phyloP scores from a whole-genome alignment of 2,797 vertebrate species.

The Crenuchus spilurus region DNA sequence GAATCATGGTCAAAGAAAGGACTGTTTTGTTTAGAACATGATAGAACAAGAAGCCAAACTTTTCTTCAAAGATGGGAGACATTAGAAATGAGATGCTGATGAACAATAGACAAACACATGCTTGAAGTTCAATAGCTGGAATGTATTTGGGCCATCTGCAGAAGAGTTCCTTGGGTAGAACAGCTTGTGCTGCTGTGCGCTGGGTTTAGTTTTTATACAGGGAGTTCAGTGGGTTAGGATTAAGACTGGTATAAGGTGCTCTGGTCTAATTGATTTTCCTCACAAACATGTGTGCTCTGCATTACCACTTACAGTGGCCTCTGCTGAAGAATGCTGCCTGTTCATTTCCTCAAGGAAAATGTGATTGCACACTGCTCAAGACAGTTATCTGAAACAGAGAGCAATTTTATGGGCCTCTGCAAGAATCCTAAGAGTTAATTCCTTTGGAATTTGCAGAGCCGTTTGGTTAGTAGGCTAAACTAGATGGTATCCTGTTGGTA shows the following conservation, averaged over 20 bases:
- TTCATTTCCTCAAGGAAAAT: slow-evolving; percentile 35
- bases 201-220: background rate
- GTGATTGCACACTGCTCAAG: slow-evolving; percentile 39
- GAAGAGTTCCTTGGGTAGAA: background rate
- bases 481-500: background rate
- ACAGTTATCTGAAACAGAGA: slow-evolving; percentile 39
- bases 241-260: slow-evolving; percentile 12
- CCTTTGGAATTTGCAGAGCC: background rate
- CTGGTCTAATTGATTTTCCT: slow-evolving; percentile 44
- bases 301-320: slow-evolving; percentile 29
- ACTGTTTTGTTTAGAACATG: background rate
- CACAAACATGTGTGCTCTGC: slow-evolving; percentile 33
- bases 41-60: slow-evolving; percentile 27
- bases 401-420: slow-evolving; percentile 60
- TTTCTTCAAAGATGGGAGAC: slow-evolving; percentile 22
- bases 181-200: background rate
- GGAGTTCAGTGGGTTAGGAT: slow-evolving; percentile 17
- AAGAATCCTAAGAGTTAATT: slow-evolving; percentile 5
- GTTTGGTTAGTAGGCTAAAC: background rate
- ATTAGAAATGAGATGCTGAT: background rate
- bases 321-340: slow-evolving; percentile 32
- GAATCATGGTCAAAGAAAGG: background rate
- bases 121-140: slow-evolving; percentile 6
- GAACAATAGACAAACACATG: background rate
- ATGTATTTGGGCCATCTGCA: slow-evolving; percentile 12